Base-by-base conservation (phyloP, 2,113 vertebrate species). In the Phaetusa simplex region DNA sequence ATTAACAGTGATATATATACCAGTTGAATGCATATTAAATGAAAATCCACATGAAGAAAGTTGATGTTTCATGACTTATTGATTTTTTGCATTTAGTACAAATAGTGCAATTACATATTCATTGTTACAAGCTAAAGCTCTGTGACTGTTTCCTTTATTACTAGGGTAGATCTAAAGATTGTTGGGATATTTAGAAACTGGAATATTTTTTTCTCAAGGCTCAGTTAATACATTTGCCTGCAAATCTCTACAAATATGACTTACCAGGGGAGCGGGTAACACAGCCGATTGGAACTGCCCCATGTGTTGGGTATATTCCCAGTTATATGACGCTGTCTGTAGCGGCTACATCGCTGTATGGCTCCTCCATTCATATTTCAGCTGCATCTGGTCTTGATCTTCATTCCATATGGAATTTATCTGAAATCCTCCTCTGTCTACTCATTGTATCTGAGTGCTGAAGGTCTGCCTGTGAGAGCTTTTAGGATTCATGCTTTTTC, bases 301-400 rank as follows among this genome's bases (percentile, higher is more conserved):
- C 36, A 4, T 7, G 13, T 23, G 34, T 52, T 42, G 36, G 11
- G 0, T 59, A 22, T 40, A 49, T 82, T 94, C 61, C 43, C 70
- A 56, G 49, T 38, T 79, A 14, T 1, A 1, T 5, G 78, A 23
- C 29, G 47, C 58, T 19, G 26, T 58, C 82, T 77, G 38, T 49
- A 77, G 69, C 1, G 3, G 27, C 67, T 61, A 1, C 50, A 26
- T 62, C 3, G 1, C 78, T 50, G 27, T 58, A 61, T 38, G 55
- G 42, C 64, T 96, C 42, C 23, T 86, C 71, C 88, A 62, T 90
- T 93, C 78, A 53, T 17, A n/a, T 90, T 86, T 95, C 7, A 3
- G 82, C 66, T 94, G 58, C 90, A 92, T 96, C 92, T 97, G 95
- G 87, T 91, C 93, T 70, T 90, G 90, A 92, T 93, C 89, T 91